Evolutionary conservation across 2,113 vertebrate species (phyloP).

Genomic region (Cisticola juncidis): DNA sequence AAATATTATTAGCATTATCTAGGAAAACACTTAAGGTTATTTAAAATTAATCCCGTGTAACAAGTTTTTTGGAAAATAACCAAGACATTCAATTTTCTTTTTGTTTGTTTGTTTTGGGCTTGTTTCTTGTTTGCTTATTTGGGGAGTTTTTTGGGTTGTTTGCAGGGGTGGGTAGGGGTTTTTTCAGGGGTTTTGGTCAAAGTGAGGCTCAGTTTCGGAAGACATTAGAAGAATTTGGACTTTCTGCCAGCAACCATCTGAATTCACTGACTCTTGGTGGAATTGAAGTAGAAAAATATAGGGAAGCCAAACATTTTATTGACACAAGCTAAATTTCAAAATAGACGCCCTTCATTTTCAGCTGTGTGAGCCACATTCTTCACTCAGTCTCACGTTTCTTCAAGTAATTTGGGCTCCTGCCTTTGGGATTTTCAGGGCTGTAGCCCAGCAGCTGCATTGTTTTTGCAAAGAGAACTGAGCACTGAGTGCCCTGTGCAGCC

Average conservation of each 20-base stretch:
- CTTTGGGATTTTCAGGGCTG: neutral
- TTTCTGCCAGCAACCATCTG: neutral
- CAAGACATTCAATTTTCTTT: neutral
- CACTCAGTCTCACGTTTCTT: neutral
- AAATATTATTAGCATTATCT: neutral
- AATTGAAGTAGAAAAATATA: constrained; percentile 3
- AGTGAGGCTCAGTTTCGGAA: neutral
- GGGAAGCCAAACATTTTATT: neutral
- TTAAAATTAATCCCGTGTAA: neutral
- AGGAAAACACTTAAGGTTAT: neutral
- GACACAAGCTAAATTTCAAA: constrained; percentile 16
- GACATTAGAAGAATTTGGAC: neutral
- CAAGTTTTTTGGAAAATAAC: neutral
- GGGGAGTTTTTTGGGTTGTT: neutral
- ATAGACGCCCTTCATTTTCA: neutral
- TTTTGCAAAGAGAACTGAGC: constrained; percentile 11
- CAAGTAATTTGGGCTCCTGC: neutral
- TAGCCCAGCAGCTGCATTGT: neutral
- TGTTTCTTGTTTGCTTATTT: neutral
- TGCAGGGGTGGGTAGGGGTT: neutral
- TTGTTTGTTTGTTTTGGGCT: neutral
- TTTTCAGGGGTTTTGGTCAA: neutral
- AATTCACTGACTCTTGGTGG: neutral
- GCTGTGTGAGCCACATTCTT: constrained; percentile 5
- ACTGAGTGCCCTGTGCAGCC: neutral